phyloP scores from a whole-genome alignment of 2,797 vertebrate genomes.

The Eidolon dupreanum region DNA sequence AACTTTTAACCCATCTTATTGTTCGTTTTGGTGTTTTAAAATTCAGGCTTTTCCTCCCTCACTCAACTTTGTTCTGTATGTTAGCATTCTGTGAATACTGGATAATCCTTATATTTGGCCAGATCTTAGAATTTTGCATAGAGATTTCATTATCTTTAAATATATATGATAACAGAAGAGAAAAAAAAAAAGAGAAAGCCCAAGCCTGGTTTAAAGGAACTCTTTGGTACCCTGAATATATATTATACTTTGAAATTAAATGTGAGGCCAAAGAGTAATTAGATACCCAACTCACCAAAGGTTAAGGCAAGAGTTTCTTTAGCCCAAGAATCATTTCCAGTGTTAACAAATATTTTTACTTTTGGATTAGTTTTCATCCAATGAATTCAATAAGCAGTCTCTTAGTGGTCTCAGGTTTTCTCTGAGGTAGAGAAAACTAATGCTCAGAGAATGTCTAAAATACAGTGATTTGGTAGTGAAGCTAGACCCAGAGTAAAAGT shows the following conservation, averaged over 20 bases:
- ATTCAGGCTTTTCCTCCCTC: not conserved
- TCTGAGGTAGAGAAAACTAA: constrained; percentile 6
- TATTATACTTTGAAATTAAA: constrained; percentile 69
- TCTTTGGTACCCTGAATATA: constrained; percentile 53
- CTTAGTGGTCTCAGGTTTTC: constrained; percentile 25
- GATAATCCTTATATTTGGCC: constrained; percentile 65
- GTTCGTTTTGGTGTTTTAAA: not conserved
- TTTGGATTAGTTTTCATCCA: constrained; percentile 45
- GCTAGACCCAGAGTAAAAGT: constrained; percentile 14
- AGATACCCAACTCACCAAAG: constrained; percentile 32
- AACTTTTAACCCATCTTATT: not conserved
- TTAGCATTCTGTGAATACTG: constrained; percentile 9
- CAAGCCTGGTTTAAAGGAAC: constrained; percentile 51
- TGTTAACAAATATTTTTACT: constrained; percentile 50
- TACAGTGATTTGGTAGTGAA: constrained; percentile 33
- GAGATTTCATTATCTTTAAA: constrained; percentile 46
- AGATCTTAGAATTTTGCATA: constrained; percentile 40
- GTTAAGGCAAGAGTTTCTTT: not conserved
- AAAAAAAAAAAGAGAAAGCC: constrained; percentile 33
- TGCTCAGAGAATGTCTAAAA: not conserved
- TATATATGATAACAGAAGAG: constrained; percentile 49
- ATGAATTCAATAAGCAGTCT: constrained; percentile 5
- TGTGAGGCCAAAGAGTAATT: constrained; percentile 55
- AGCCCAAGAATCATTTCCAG: constrained; percentile 13
- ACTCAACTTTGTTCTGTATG: constrained; percentile 15